Conservation (phyloP, 2,888 invertebrate genomes). For the Diaperis boleti region DNA sequence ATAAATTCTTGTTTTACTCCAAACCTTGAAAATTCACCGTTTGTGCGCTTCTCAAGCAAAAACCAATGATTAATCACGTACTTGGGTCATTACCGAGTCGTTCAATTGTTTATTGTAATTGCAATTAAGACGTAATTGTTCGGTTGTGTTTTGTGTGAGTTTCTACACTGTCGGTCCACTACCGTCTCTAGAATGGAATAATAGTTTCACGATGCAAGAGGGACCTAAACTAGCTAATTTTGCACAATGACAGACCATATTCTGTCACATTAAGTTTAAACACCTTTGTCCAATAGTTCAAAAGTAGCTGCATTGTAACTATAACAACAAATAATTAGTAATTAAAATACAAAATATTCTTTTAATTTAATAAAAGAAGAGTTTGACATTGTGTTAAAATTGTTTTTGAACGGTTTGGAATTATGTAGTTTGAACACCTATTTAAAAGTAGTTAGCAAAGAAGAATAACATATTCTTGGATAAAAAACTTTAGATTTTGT, state of each 20-base stretch:
- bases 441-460: no score
- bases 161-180: conserved; percentile 18
- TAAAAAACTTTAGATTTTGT: no score
- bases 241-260: conserved; percentile 13
- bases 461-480: no score
- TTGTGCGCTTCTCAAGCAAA: conserved; percentile 15
- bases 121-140: conserved; percentile 35
- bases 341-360: no score
- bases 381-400: no score
- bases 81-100: conserved; percentile 25
- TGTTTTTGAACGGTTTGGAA: no score
- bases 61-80: conserved; percentile 35
- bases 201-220: conserved; percentile 11
- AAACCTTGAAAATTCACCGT: conserved; percentile 26
- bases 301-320: no score
- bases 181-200: conserved; percentile 15
- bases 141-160: conserved; percentile 20
- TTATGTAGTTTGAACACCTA: no score
- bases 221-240: conserved; percentile 6
- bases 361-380: no score
- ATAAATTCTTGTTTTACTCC: conserved; percentile 25
- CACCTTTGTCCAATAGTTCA: no score
- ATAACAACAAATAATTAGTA: no score
- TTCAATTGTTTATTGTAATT: conserved; percentile 34
- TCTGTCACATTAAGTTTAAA: no score